Percentiles rank a stretch among this genome's conserved stretches.
Evolutionary conservation across 2,888 invertebrate species (phyloP).

Genomic region (Acrocyrtus sp.): DNA sequence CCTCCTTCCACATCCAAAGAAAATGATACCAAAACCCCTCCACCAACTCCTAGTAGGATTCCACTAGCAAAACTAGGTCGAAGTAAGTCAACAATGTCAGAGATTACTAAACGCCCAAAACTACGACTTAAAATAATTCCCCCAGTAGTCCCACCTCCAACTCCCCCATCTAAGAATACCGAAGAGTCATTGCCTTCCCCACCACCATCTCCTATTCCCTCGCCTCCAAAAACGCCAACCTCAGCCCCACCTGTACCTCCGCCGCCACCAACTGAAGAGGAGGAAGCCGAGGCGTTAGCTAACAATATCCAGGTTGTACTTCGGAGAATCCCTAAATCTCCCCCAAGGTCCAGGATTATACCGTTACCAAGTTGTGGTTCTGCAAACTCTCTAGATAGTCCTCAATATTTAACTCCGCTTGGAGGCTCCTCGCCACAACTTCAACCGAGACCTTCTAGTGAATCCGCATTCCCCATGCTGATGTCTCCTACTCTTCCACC

Average conservation of each 20-base stretch:
- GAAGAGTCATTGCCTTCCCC: constrained; percentile 25
- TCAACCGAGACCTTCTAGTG: constrained; percentile 11
- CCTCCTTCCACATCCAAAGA: background rate
- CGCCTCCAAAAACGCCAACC: constrained; percentile 17
- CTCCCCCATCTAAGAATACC: constrained; percentile 9
- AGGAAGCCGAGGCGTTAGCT: background rate
- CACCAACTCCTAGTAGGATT: constrained; percentile 1
- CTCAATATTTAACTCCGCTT: constrained; percentile 45
- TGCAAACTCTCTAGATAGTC: constrained; percentile 21
- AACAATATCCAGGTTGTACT: background rate
- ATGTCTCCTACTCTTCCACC: constrained; percentile 49
- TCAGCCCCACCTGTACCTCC: background rate
- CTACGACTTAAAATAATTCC: constrained; percentile 20
- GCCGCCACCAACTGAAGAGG: constrained; percentile 10
- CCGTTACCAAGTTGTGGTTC: constrained; percentile 30
- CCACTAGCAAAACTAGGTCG: constrained; percentile 42
- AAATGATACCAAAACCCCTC: background rate
- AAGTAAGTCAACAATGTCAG: constrained; percentile 41
- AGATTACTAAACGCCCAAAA: constrained; percentile 24
- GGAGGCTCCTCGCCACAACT: constrained; percentile 39
- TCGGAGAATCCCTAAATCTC: background rate
- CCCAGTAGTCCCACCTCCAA: constrained; percentile 22
- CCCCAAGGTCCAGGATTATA: constrained; percentile 30
- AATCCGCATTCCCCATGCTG: constrained; percentile 25
- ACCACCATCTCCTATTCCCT: constrained; percentile 36